A percentile compares a stretch with the other conserved stretches of the same genome.
phyloP scores from a whole-genome alignment of 2,888 invertebrate genomes.

The Clepsis dumicolana region DNA sequence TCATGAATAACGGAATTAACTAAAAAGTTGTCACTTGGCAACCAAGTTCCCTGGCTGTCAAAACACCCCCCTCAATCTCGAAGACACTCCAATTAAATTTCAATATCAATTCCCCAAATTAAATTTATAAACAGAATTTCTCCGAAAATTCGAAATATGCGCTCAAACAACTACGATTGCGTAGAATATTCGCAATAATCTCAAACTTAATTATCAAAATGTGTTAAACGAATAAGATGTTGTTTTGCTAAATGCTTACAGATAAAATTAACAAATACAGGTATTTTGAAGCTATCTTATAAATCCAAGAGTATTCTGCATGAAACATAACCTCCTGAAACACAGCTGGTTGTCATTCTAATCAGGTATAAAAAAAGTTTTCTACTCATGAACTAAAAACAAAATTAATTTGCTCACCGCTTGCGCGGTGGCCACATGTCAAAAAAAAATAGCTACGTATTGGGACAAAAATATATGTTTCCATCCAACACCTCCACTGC shows the following conservation, averaged over 20 bases:
- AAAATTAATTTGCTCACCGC: too few relatives aligned
- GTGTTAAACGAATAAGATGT: not conserved
- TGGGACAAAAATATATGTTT: too few relatives aligned
- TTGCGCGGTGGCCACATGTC: too few relatives aligned
- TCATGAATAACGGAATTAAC: not conserved
- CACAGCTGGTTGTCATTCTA: too few relatives aligned
- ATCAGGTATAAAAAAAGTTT: too few relatives aligned
- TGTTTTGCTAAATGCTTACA: not conserved
- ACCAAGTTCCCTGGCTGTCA: not conserved
- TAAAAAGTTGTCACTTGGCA: not conserved
- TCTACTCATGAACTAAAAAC: too few relatives aligned
- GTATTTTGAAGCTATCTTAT: not conserved
- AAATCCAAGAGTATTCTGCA: not conserved
- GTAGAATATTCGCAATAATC: not conserved
- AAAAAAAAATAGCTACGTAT: too few relatives aligned
- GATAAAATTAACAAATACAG: not conserved
- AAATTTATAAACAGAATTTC: constrained; percentile 12
- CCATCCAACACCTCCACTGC: too few relatives aligned
- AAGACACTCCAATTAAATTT: constrained; percentile 12
- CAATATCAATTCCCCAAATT: constrained; percentile 19
- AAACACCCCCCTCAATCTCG: not conserved
- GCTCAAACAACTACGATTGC: not conserved
- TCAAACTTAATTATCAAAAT: not conserved
- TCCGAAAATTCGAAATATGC: not conserved
- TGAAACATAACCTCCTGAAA: too few relatives aligned